These are phyloP conservation scores for Neogobius melanostomus DNA, from an alignment of 2,113 vertebrate species.

Conservation along the genomic window DNA sequence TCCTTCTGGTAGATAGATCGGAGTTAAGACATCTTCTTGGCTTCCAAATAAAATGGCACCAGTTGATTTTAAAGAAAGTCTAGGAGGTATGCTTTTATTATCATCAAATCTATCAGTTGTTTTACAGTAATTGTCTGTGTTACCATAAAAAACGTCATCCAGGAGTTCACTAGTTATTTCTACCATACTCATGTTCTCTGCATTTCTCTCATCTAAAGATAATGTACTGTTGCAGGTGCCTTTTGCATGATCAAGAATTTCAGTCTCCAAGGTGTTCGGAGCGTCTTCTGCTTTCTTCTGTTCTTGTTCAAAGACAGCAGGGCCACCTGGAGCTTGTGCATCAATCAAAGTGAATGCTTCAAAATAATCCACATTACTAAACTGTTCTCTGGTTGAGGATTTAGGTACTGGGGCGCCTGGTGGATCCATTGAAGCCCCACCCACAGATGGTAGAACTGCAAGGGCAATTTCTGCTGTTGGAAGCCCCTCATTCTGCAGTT, in stretches of 20 bases:
- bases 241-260: slow-evolving; percentile 10
- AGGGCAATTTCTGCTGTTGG: neutral
- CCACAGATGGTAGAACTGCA: neutral
- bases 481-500: slow-evolving; percentile 22
- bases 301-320: slow-evolving; percentile 29
- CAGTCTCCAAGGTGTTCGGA: slow-evolving; percentile 21
- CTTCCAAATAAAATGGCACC: slow-evolving; percentile 82
- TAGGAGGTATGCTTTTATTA: slow-evolving; percentile 13
- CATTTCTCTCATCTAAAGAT: slow-evolving; percentile 39
- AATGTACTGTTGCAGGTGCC: slow-evolving; percentile 1
- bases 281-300: slow-evolving; percentile 35
- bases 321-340: slow-evolving; percentile 72
- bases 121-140: slow-evolving; percentile 30
- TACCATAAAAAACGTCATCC: slow-evolving; percentile 87
- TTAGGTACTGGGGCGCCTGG: slow-evolving; percentile 53
- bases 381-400: slow-evolving; percentile 19
- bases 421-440: slow-evolving; percentile 44
- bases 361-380: slow-evolving; percentile 85
- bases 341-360: slow-evolving; percentile 88
- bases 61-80: slow-evolving; percentile 67
- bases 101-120: slow-evolving; percentile 39
- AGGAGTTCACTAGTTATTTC: slow-evolving; percentile 79
- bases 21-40: slow-evolving; percentile 83
- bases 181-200: slow-evolving; percentile 62
- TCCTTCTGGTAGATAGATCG: slow-evolving; percentile 82